Base-by-base conservation (phyloP, 2,888 invertebrate species). In the Polydrusus pterygomalis region DNA sequence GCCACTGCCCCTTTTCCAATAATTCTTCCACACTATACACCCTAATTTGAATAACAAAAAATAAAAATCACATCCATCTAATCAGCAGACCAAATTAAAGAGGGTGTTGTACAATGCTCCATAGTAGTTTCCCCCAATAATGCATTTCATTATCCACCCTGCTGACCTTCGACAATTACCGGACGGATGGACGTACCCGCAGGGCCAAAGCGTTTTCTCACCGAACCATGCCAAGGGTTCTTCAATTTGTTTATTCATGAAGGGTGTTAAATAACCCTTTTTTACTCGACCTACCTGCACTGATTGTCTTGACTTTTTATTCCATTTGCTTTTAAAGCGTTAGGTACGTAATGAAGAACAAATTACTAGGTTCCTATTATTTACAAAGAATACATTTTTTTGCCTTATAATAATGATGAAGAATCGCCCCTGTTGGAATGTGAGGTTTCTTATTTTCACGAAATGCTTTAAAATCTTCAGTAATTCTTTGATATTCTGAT, bases 91-190 rank as follows among this genome's bases (percentile, higher is more conserved):
- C 69, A 72, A 69, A 69, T 72, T 76, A 73, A 68, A 18, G 69
- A 74, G 73, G 34, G 34, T 9, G 70, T 73, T 65, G 76, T 56
- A 70, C 43, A 43, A 25, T 8, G 58, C 10, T 40, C 74, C 58
- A 75, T 75, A 69, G 69, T 74, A 69, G 69, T 74, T 74, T 74
- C 38, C 69, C 69, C 54, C 68, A 20, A 45, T 62, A 69, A 49
- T 47, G 74, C 71, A 77, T 77, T 74, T 77, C 74, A 77, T 77
- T 77, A 77, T 73, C 70, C 73, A 77, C 77, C 77, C 77, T 70
- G 64, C 69, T 77, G 73, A 73, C 78, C 77, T 70, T 65, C 64
- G 51, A 77, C 73, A 77, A 73, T 77, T 49, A 38, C 71, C 74
- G 75, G 78, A 75, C 74, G 75, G 74, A 75, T 70, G 74, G 74